These are phyloP conservation scores for Aphelinus certus DNA, from an alignment of 1,140 invertebrate species.

Conservation along the genomic window DNA sequence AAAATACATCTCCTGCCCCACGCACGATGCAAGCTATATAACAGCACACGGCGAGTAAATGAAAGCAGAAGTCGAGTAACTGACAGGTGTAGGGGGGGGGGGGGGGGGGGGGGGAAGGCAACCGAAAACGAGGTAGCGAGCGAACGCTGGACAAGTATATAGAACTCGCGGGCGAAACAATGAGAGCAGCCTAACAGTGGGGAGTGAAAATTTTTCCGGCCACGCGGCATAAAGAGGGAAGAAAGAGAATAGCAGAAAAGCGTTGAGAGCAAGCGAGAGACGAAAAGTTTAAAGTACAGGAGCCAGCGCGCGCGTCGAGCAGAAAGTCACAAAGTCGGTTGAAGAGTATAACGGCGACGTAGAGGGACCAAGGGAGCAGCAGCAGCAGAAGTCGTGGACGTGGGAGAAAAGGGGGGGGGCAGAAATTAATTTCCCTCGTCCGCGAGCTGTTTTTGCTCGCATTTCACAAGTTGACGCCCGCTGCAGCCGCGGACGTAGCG, in stretches of 20 bases:
- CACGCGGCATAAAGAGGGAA: background rate
- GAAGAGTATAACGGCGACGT: slow-evolving; percentile 9
- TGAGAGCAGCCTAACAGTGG: background rate
- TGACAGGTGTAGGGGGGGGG: too few relatives aligned
- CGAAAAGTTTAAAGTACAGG: background rate
- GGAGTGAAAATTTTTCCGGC: slow-evolving; percentile 3
- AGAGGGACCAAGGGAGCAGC: slow-evolving; percentile 2
- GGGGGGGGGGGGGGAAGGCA: background rate
- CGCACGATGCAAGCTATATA: too few relatives aligned
- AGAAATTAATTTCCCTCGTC: slow-evolving; percentile 32
- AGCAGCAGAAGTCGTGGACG: background rate
- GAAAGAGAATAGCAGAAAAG: background rate
- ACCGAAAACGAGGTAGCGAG: background rate
- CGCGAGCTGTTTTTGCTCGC: slow-evolving; percentile 26
- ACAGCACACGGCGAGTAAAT: too few relatives aligned
- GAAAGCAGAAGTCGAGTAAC: too few relatives aligned
- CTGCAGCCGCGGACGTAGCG: slow-evolving; percentile 19
- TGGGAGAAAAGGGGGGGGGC: background rate
- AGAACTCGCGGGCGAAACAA: slow-evolving; percentile 15
- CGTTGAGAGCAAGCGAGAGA: background rate
- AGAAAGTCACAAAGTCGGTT: slow-evolving; percentile 26
- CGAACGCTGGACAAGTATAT: background rate
- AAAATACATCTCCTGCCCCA: too few relatives aligned
- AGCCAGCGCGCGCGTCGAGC: background rate
- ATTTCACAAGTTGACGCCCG: slow-evolving; percentile 32